A percentile compares a stretch with the other conserved stretches of the same genome.
Conservation (phyloP, 2,888 invertebrate genomes). For the Cheiracanthium punctorium region DNA sequence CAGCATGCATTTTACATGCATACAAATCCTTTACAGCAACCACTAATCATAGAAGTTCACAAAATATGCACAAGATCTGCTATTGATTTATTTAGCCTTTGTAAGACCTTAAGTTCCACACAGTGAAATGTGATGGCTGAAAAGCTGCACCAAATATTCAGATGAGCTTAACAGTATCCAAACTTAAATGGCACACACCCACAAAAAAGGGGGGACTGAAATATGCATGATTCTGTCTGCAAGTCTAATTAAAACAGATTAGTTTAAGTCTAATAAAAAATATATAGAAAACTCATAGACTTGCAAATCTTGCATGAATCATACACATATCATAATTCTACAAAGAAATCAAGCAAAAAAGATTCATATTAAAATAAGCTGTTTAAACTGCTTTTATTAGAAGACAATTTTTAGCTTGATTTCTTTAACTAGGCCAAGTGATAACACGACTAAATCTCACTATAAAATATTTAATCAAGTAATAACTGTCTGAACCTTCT, state of each 20-base stretch:
- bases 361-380: neutral
- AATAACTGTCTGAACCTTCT: constrained; percentile 57
- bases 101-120: neutral
- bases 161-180: constrained; percentile 6
- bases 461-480: constrained; percentile 65
- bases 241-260: constrained; percentile 23
- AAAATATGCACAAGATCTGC: constrained; percentile 18
- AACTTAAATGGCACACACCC: constrained; percentile 50
- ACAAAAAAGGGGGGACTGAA: constrained; percentile 24
- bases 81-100: neutral
- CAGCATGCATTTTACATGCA: constrained; percentile 11
- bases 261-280: neutral
- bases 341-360: neutral
- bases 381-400: neutral
- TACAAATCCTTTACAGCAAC: constrained; percentile 15
- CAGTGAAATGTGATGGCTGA: constrained; percentile 24
- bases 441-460: constrained; percentile 56
- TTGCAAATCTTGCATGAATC: neutral
- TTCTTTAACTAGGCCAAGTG: constrained; percentile 42
- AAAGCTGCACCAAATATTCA: constrained; percentile 15
- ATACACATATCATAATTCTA: neutral
- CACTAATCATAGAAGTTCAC: constrained; percentile 18
- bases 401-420: constrained; percentile 17
- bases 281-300: neutral
- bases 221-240: constrained; percentile 50